Percentiles rank a stretch among this genome's conserved stretches.
Conservation (phyloP, 2,888 invertebrate genomes). For the Mesopsocus fuscifrons region DNA sequence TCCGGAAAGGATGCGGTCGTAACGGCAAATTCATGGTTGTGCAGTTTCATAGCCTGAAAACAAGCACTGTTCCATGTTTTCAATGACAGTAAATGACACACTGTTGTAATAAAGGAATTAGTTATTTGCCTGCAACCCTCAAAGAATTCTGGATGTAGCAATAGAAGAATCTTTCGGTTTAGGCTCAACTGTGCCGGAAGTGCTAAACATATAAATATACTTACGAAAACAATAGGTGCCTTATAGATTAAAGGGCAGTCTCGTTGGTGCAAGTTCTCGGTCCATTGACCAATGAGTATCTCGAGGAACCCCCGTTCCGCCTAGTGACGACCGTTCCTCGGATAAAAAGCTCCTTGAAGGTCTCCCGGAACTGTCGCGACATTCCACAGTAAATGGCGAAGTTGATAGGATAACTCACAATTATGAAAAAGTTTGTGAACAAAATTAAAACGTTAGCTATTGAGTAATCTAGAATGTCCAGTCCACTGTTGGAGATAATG, state of each 20-base stretch:
- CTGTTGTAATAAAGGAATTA: no score
- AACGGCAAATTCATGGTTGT: no score
- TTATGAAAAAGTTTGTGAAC: conserved; percentile 79
- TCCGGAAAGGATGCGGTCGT: no score
- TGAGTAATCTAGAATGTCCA: conserved; percentile 53
- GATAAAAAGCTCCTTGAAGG: conserved; percentile 71
- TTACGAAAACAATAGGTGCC: no score
- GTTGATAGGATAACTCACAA: conserved; percentile 80
- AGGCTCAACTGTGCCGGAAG: no score
- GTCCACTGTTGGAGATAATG: conserved; percentile 55
- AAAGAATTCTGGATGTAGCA: no score
- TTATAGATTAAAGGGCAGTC: conserved; percentile 52
- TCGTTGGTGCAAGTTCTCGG: conserved; percentile 69
- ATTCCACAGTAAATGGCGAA: conserved; percentile 94
- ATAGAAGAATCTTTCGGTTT: no score
- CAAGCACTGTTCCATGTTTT: no score
- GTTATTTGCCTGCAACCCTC: no score
- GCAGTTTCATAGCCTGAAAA: no score
- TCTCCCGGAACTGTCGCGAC: conserved; percentile 85
- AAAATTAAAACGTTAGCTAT: conserved; percentile 58
- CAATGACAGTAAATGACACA: no score
- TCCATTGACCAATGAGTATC: conserved; percentile 65
- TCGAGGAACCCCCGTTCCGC: conserved; percentile 43
- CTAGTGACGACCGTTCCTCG: conserved; percentile 35
- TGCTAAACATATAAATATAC: no score